phyloP scores from a whole-genome alignment of 2,113 vertebrate species.

The Marmota monax region DNA sequence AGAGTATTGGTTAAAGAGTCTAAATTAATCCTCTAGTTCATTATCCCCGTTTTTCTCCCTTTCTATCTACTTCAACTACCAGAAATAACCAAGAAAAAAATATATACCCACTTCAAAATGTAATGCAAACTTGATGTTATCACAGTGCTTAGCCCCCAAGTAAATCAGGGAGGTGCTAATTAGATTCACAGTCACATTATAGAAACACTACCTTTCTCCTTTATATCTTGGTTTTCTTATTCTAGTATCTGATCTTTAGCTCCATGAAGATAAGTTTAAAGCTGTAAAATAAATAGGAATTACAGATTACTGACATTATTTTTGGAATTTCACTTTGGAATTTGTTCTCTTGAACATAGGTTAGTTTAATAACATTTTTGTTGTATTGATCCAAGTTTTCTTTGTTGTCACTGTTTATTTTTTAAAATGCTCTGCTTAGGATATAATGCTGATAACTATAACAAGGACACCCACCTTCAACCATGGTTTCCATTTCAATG shows the following conservation, averaged over 20 bases:
- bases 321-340: constrained; percentile 38
- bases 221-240: constrained; percentile 20
- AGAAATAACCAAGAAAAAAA: constrained; percentile 74
- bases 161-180: constrained; percentile 55
- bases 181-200: constrained; percentile 45
- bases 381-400: constrained; percentile 23
- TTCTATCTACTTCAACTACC: constrained; percentile 65
- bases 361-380: constrained; percentile 48
- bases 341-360: background rate
- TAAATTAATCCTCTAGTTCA: constrained; percentile 80
- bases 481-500: background rate
- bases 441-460: background rate
- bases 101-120: constrained; percentile 65
- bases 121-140: constrained; percentile 20
- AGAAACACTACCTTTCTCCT: background rate
- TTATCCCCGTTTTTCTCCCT: constrained; percentile 65
- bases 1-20: constrained; percentile 75
- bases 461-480: background rate
- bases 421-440: background rate
- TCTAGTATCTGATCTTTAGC: constrained; percentile 39
- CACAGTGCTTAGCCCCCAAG: constrained; percentile 1
- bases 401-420: background rate
- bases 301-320: background rate
- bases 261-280: constrained; percentile 15
- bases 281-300: constrained; percentile 35